These are phyloP conservation scores for Trichechus manatus DNA, from an alignment of 2,113 vertebrate genomes.

Conservation along the genomic window DNA sequence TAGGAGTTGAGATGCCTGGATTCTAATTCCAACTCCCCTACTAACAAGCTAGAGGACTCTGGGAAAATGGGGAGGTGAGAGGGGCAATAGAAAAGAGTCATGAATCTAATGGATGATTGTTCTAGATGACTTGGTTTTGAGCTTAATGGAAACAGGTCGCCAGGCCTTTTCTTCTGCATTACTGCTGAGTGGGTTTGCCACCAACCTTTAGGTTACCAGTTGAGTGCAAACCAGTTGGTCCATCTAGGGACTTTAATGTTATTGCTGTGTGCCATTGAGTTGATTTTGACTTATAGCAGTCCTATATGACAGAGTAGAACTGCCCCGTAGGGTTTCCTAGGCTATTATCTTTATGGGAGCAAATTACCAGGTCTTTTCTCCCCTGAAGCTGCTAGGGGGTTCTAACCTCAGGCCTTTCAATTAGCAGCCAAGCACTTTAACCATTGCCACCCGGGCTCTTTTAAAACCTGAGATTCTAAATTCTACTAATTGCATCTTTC, in stretches of 20 bases:
- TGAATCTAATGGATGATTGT: background rate
- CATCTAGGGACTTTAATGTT: background rate
- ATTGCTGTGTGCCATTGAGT: background rate
- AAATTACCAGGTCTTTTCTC: background rate
- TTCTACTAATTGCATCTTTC: background rate
- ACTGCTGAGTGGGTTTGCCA: background rate
- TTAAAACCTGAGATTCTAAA: background rate
- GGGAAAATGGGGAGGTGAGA: background rate
- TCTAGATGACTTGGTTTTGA: background rate
- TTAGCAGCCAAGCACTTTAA: background rate
- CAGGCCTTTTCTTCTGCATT: background rate
- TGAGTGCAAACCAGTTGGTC: background rate
- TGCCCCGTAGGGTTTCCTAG: background rate
- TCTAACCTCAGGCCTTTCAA: background rate
- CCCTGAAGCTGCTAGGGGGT: background rate
- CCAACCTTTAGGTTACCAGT: background rate
- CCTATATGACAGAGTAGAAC: background rate
- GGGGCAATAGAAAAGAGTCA: background rate
- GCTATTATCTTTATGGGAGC: background rate
- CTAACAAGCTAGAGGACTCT: no score
- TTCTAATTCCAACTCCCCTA: background rate
- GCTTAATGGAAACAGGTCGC: background rate
- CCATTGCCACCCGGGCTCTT: background rate
- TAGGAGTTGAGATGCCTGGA: background rate
- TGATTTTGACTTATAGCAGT: background rate